Conservation (phyloP, 1,140 invertebrate species). For the Drosophila nasuta region DNA sequence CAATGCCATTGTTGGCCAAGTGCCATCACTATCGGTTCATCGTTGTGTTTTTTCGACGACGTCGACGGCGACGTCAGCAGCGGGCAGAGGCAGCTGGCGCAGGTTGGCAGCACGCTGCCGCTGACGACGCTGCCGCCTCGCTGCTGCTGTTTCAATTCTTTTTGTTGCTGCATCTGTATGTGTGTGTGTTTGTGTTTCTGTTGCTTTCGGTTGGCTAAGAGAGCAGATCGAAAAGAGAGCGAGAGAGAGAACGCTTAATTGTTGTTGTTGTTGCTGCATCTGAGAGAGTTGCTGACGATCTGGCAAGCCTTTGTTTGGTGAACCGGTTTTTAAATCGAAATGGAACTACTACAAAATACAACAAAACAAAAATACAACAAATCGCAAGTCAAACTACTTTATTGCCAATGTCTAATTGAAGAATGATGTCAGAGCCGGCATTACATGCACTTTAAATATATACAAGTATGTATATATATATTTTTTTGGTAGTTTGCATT, state of each 20-base stretch:
- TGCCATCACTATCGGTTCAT: slow-evolving; percentile 85
- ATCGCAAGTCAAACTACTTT: slow-evolving; percentile 44
- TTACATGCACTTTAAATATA: not conserved
- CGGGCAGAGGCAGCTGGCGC: slow-evolving; percentile 69
- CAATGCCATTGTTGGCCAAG: slow-evolving; percentile 94
- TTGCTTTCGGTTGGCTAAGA: slow-evolving; percentile 31
- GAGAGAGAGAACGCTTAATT: slow-evolving; percentile 3
- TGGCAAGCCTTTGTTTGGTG: slow-evolving; percentile 47
- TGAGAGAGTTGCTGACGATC: slow-evolving; percentile 23
- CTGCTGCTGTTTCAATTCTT: slow-evolving; percentile 25
- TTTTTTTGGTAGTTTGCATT: slow-evolving; percentile 1
- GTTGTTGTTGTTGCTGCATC: too few species aligned
- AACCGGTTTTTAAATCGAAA: slow-evolving; percentile 44
- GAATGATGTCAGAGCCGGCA: slow-evolving; percentile 50
- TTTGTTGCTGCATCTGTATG: slow-evolving; percentile 39
- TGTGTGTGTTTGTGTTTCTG: slow-evolving; percentile 11
- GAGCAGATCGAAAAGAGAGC: slow-evolving; percentile 9
- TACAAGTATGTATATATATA: not conserved
- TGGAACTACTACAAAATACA: slow-evolving; percentile 34
- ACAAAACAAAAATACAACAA: not conserved
- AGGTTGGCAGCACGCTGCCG: slow-evolving; percentile 41
- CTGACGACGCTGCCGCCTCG: slow-evolving; percentile 6
- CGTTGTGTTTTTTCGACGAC: slow-evolving; percentile 43
- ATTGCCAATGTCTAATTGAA: slow-evolving; percentile 23
- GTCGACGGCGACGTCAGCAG: slow-evolving; percentile 33